Evolutionary conservation across 2,113 vertebrate species (phyloP).

Genomic region (western clawed frog (Xenopus tropicalis)): UCB_Xtro_10.0 CM004449.2:110514501-110515000

Average conservation of each 20-base stretch:
- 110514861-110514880: constrained; percentile 13
- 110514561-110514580: too few species aligned
- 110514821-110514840: not conserved
- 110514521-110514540: too few species aligned
- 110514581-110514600: too few species aligned
- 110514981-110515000: too few species aligned
- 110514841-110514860: constrained; percentile 11
- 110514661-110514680: constrained; percentile 44
- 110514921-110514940: not conserved
- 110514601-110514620: constrained; percentile 27
- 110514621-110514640: constrained; percentile 31
- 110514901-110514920: not conserved
- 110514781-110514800: constrained; percentile 24
- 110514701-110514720: not conserved
- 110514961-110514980: too few species aligned
- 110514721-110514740: constrained; percentile 21
- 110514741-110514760: not conserved
- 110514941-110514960: not conserved
- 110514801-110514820: constrained; percentile 7
- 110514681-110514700: constrained; percentile 8
- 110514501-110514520: too few species aligned
- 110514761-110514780: not conserved
- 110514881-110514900: too few species aligned
- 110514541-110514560: not conserved
- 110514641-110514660: constrained; percentile 23